These are phyloP conservation scores for Mycalesis mineus DNA, from an alignment of 2,888 invertebrate genomes.

Conservation along the genomic window DNA sequence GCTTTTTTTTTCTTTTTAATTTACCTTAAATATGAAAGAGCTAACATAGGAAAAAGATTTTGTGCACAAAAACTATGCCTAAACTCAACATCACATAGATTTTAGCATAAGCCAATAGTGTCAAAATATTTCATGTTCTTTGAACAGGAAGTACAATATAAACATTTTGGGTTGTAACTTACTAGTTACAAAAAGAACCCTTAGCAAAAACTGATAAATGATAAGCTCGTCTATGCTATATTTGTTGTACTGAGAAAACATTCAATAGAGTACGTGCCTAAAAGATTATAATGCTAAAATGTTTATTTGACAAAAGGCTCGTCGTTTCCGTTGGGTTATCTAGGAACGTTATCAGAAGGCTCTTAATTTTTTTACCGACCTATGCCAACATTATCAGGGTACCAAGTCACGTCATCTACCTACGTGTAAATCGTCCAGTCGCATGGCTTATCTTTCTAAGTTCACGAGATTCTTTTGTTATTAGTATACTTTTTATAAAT, in stretches of 20 bases:
- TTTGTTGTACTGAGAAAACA: neutral
- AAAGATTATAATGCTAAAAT: conserved; percentile 9
- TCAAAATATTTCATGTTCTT: too few relatives aligned
- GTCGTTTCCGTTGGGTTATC: conserved; percentile 42
- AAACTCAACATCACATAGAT: too few relatives aligned
- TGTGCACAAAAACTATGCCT: too few relatives aligned
- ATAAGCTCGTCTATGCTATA: neutral
- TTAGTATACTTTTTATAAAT: conserved; percentile 23
- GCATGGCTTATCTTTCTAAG: conserved; percentile 52
- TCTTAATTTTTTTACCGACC: conserved; percentile 56
- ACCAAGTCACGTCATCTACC: conserved; percentile 40
- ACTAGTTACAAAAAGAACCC: too few relatives aligned
- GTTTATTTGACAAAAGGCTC: conserved; percentile 18
- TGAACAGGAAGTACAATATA: too few relatives aligned
- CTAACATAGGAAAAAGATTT: too few relatives aligned
- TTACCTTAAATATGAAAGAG: too few relatives aligned
- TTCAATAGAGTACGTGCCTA: conserved; percentile 1
- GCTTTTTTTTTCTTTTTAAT: too few relatives aligned
- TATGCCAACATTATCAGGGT: conserved; percentile 60
- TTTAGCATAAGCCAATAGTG: too few relatives aligned
- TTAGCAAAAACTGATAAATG: too few relatives aligned
- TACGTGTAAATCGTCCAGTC: conserved; percentile 61
- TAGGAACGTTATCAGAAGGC: conserved; percentile 49
- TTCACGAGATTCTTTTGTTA: conserved; percentile 24
- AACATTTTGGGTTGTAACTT: too few relatives aligned